Evolutionary conservation across 2,797 vertebrate species (phyloP).

Genomic region (Leptatherina wallacei): DNA sequence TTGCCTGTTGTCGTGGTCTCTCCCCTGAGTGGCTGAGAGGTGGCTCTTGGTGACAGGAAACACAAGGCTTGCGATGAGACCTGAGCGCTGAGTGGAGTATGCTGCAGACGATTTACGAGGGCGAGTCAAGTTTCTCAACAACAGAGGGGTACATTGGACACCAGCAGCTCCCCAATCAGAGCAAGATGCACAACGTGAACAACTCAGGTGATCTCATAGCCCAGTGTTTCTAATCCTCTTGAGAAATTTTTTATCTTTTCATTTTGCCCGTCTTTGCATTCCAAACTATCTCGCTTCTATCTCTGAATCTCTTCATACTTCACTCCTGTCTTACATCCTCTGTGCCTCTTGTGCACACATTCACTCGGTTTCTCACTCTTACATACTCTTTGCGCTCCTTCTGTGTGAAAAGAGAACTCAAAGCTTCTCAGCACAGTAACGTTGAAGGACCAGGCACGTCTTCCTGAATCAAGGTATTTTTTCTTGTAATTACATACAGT

Average conservation of each 20-base stretch:
- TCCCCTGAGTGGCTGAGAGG: slow-evolving; percentile 77
- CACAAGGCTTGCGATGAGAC: slow-evolving; percentile 87
- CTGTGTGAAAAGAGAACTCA: slow-evolving; percentile 66
- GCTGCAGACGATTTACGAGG: slow-evolving; percentile 99
- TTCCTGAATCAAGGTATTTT: slow-evolving; percentile 77
- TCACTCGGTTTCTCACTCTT: slow-evolving; percentile 49
- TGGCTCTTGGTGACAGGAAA: slow-evolving; percentile 84
- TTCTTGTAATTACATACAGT: slow-evolving; percentile 27
- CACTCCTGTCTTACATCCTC: slow-evolving; percentile 46
- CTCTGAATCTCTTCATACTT: slow-evolving; percentile 51
- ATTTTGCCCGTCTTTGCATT: not conserved
- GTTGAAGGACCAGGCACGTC: slow-evolving; percentile 70
- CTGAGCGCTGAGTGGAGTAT: slow-evolving; percentile 93
- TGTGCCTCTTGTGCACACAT: slow-evolving; percentile 50
- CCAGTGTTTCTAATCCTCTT: slow-evolving; percentile 34
- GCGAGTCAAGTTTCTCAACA: slow-evolving; percentile 96
- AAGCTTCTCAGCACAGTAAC: slow-evolving; percentile 71
- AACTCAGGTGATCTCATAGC: slow-evolving; percentile 91
- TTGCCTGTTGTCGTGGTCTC: slow-evolving; percentile 71
- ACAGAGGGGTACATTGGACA: slow-evolving; percentile 92
- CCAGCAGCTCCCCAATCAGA: slow-evolving; percentile 86
- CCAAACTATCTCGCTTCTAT: slow-evolving; percentile 18
- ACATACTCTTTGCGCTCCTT: slow-evolving; percentile 57
- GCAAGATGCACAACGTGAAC: slow-evolving; percentile 96
- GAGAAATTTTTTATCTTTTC: slow-evolving; percentile 29